These are phyloP conservation scores for Hormaphis cornu DNA, from an alignment of 1,140 invertebrate genomes.

Conservation along the genomic window DNA sequence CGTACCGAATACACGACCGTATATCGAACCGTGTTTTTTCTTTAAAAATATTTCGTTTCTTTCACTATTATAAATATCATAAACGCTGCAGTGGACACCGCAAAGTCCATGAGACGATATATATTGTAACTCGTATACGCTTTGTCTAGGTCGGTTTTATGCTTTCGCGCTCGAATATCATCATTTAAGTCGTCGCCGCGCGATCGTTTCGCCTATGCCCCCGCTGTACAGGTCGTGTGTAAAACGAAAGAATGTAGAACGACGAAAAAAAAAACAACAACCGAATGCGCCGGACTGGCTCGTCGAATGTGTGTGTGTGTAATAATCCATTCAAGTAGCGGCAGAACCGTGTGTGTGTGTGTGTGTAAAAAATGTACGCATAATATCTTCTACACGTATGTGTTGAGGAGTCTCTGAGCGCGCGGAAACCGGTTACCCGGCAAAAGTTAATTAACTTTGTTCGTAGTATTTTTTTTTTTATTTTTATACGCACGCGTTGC, in stretches of 20 bases:
- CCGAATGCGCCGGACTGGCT: not conserved
- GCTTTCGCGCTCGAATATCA: not conserved
- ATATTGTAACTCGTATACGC: too few species aligned
- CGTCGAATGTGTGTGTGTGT: not conserved
- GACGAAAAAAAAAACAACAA: not conserved
- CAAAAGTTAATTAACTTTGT: conserved; percentile 32
- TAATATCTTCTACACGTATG: too few species aligned
- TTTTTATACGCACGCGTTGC: not conserved
- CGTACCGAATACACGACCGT: too few species aligned
- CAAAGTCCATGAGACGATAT: too few species aligned
- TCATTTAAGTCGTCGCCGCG: not conserved
- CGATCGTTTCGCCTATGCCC: not conserved
- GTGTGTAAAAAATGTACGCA: not conserved
- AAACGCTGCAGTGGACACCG: too few species aligned
- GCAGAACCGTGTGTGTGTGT: not conserved
- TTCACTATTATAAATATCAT: too few species aligned
- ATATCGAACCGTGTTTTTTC: too few species aligned
- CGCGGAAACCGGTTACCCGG: conserved; percentile 26
- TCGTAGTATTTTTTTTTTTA: conserved; percentile 17
- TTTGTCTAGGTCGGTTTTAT: too few species aligned
- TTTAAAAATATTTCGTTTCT: too few species aligned
- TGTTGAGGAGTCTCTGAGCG: too few species aligned
- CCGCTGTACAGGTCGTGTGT: not conserved
- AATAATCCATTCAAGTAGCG: conserved; percentile 14
- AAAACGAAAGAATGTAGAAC: conserved; percentile 22